Evolutionary conservation across 1,140 invertebrate genomes (phyloP), one percentile per base, ranked within the genome.

Genomic region (Luehdorfia chinensis): DNA sequence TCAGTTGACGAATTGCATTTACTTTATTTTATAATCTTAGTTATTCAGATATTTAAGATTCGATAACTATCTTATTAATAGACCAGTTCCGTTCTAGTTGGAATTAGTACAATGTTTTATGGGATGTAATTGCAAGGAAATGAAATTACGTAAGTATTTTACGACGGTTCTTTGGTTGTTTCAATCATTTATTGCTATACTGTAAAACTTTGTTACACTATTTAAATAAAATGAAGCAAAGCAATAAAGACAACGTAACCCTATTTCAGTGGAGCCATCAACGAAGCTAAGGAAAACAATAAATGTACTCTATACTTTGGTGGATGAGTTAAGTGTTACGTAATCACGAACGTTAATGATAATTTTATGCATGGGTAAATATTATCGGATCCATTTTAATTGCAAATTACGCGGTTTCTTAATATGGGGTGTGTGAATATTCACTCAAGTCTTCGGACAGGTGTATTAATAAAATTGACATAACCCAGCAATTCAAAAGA

Each of bases 341-440:
- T 65, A 64, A 64, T 58, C 52, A 55, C 41, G 34, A 19, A 53
- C 53, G 55, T 71, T 72, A 59, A 75, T 68, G 66, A 51, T 58
- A 57, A 74, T 74, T 70, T 67, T 75, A 78, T 72, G 55, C 63
- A 67, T 70, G 60, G 59, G 63, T 54, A 65, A 72, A 70, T 74
- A 66, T 68, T 37, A 63, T 59, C 46, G 46, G 50, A 30, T 56
- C 45, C 46, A 37, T 50, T 53, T 64, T 65, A 65, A 65, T 66
- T 66, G 50, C 43, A 43, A 43, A 43, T 43, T 30, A 16, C 23
- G 16, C 27, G 39, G 12, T 43, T 43, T 43, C 39, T 43, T 43
- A 43, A 43, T 28, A 43, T 7, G 23, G n/a, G 8, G 14, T 18
- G 12, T 43, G 9, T 43, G 25, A 43, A 43, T 28, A 43, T 43